Conservation (phyloP, 2,113 vertebrate genomes). For the Parus major region DNA sequence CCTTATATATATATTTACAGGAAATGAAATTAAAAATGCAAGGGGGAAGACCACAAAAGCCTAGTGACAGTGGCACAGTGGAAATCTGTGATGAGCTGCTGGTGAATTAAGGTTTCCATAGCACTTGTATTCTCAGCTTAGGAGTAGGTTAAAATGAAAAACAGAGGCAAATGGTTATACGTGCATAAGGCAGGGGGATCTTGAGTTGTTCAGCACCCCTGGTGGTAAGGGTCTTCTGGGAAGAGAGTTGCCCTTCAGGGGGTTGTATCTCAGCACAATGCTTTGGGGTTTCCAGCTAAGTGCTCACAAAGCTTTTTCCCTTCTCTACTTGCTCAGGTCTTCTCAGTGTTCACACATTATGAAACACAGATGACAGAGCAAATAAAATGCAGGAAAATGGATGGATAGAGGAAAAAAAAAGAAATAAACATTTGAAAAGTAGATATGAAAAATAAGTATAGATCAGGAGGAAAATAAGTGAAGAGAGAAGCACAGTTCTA, state of each 20-base stretch:
- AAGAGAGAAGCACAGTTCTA: background rate
- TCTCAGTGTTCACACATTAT: fast-evolving
- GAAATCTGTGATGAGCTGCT: background rate
- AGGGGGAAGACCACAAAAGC: background rate
- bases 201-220: background rate
- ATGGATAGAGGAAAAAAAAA: background rate
- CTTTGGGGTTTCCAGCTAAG: background rate
- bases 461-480: background rate
- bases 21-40: background rate
- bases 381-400: background rate
- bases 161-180: background rate
- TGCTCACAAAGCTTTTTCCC: background rate
- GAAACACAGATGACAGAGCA: background rate
- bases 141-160: background rate
- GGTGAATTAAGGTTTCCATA: background rate
- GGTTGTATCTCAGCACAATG: background rate
- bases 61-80: background rate
- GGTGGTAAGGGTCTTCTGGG: fast-evolving
- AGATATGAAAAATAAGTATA: background rate
- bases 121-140: background rate
- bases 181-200: background rate
- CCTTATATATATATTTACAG: fast-evolving
- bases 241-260: background rate
- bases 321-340: background rate
- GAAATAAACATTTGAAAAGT: background rate